phyloP scores from a whole-genome alignment of 2,888 invertebrate genomes.

The Gasteruption jaculator region DNA sequence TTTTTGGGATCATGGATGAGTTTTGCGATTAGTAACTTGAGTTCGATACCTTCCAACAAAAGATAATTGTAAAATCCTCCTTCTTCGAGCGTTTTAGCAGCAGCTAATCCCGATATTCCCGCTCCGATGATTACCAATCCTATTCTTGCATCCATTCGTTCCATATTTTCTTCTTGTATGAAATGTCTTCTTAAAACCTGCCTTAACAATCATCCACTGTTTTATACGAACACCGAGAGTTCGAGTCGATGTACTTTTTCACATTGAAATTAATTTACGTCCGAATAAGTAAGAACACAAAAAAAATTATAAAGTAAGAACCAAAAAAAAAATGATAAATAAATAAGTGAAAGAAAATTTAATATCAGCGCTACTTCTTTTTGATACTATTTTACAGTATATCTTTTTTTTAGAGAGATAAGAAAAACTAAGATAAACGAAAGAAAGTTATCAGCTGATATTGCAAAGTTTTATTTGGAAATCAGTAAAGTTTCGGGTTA shows the following conservation, averaged over 20 bases:
- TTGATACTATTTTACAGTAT: too few species aligned
- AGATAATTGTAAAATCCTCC: conserved; percentile 53
- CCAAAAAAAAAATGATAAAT: too few species aligned
- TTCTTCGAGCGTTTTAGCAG: conserved; percentile 54
- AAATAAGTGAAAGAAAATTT: too few species aligned
- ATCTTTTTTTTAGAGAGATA: too few species aligned
- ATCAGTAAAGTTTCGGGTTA: neutral
- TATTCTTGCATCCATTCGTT: conserved; percentile 25
- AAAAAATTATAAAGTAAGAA: too few species aligned
- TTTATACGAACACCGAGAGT: conserved; percentile 21
- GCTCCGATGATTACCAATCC: conserved; percentile 58
- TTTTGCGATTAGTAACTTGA: conserved; percentile 3
- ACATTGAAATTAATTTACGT: too few species aligned
- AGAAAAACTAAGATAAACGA: neutral
- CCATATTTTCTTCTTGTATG: conserved; percentile 19
- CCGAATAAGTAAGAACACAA: neutral
- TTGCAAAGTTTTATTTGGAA: neutral
- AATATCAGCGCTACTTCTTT: too few species aligned
- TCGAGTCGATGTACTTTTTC: conserved; percentile 28
- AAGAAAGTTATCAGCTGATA: neutral
- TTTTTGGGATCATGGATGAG: neutral
- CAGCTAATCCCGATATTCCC: conserved; percentile 60
- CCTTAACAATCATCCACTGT: too few species aligned
- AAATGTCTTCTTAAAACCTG: conserved; percentile 23
- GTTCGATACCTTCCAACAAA: conserved; percentile 58